Conservation (phyloP, 2,113 vertebrate species). For the Xenopus laevis region DNA sequence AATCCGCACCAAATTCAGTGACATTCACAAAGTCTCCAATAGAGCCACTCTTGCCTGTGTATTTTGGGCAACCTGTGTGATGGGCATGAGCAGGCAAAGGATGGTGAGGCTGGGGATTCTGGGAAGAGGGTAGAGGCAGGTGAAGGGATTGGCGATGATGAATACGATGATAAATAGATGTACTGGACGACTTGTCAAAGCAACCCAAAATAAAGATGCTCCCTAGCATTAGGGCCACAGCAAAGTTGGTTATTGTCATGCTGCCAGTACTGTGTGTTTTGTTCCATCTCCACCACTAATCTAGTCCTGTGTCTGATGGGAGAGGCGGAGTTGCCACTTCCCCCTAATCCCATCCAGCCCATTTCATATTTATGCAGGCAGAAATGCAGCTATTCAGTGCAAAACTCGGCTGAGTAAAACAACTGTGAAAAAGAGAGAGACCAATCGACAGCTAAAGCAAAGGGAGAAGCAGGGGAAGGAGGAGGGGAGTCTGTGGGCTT, state of each 20-base stretch:
- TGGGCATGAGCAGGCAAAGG: constrained; percentile 47
- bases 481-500: constrained; percentile 21
- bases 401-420: constrained; percentile 26
- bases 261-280: constrained; percentile 51
- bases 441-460: constrained; percentile 23
- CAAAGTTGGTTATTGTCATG: constrained; percentile 55
- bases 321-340: constrained; percentile 58
- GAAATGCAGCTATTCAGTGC: constrained; percentile 29
- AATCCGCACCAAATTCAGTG: constrained; percentile 72
- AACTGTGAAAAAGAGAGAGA: constrained; percentile 19
- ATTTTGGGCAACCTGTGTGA: constrained; percentile 54
- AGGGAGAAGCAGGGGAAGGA: background rate
- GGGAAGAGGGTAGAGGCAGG: background rate
- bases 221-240: constrained; percentile 54
- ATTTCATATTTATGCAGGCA: constrained; percentile 44
- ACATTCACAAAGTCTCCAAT: constrained; percentile 66
- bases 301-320: constrained; percentile 36
- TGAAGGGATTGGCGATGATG: constrained; percentile 9
- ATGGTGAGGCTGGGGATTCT: background rate
- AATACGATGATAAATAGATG: background rate
- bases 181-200: constrained; percentile 6
- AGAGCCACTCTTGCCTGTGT: constrained; percentile 57
- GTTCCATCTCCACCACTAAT: constrained; percentile 54
- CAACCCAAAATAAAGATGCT: constrained; percentile 42
- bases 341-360: constrained; percentile 46